phyloP scores from a whole-genome alignment of 2,888 invertebrate species.

The Ophioninae sp. region DNA sequence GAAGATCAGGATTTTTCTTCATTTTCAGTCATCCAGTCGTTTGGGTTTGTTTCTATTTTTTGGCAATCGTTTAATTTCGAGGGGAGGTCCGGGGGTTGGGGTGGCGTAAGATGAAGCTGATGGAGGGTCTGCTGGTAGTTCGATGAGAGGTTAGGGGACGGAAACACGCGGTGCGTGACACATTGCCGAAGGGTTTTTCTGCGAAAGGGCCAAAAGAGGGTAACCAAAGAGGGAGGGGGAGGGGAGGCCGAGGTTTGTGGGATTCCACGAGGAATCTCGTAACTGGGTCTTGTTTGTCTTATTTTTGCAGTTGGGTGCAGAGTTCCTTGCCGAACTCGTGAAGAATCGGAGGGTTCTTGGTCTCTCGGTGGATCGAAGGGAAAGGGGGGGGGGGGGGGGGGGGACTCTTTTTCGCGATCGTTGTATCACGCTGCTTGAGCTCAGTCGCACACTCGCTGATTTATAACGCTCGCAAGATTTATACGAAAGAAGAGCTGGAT shows the following conservation, averaged over 20 bases:
- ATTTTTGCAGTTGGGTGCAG: constrained; percentile 64
- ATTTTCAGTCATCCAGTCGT: too few species aligned
- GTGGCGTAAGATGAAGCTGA: too few species aligned
- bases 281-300: constrained; percentile 76
- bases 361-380: constrained; percentile 53
- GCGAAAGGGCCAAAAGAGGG: constrained; percentile 39
- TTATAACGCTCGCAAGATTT: constrained; percentile 79
- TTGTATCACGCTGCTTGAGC: constrained; percentile 78
- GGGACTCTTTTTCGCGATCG: constrained; percentile 66
- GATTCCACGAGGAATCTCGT: constrained; percentile 66
- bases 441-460: constrained; percentile 76
- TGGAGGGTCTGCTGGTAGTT: too few species aligned
- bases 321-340: constrained; percentile 39
- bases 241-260: constrained; percentile 54
- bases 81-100: too few species aligned
- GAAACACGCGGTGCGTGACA: constrained; percentile 67
- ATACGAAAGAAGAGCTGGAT: constrained; percentile 79
- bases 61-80: too few species aligned
- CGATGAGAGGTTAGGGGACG: background rate
- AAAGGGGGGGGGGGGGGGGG: constrained; percentile 3
- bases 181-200: constrained; percentile 68
- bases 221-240: background rate
- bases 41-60: too few species aligned
- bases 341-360: constrained; percentile 76
- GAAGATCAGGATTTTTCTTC: too few species aligned